These are phyloP conservation scores for Bombus soroeensis DNA, from an alignment of 1,140 invertebrate genomes.

Conservation along the genomic window DNA sequence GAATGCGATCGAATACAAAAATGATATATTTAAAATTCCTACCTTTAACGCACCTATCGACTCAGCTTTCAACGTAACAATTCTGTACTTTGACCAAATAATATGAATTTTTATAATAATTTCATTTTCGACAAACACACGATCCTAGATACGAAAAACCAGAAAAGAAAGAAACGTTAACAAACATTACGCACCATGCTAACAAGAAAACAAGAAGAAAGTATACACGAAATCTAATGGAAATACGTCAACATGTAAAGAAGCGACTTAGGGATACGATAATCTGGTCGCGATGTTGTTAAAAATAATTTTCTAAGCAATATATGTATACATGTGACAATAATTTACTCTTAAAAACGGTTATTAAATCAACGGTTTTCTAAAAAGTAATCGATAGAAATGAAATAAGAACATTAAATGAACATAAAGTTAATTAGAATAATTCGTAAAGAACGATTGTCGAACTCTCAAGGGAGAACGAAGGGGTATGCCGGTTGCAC, in stretches of 20 bases:
- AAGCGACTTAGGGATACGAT: background rate
- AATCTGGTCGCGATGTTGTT: background rate
- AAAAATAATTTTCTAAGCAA: constrained; percentile 23
- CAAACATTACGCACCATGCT: background rate
- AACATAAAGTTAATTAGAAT: no score
- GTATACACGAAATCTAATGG: background rate
- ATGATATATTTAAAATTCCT: no score
- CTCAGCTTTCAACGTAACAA: background rate
- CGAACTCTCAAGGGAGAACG: background rate
- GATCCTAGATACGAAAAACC: background rate
- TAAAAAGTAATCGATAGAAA: background rate
- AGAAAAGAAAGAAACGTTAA: background rate
- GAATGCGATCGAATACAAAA: no score
- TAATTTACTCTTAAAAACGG: constrained; percentile 35
- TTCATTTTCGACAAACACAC: background rate
- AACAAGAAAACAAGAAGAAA: background rate
- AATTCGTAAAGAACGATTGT: background rate
- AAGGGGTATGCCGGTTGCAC: no score
- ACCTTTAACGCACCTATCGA: background rate
- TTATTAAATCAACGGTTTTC: constrained; percentile 13
- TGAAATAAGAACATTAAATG: background rate
- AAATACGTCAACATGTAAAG: background rate
- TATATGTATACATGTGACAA: constrained; percentile 33
- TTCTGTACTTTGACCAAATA: background rate
- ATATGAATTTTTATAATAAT: background rate